Base-by-base conservation (phyloP, 2,797 vertebrate species). In the Todus mexicanus region DNA sequence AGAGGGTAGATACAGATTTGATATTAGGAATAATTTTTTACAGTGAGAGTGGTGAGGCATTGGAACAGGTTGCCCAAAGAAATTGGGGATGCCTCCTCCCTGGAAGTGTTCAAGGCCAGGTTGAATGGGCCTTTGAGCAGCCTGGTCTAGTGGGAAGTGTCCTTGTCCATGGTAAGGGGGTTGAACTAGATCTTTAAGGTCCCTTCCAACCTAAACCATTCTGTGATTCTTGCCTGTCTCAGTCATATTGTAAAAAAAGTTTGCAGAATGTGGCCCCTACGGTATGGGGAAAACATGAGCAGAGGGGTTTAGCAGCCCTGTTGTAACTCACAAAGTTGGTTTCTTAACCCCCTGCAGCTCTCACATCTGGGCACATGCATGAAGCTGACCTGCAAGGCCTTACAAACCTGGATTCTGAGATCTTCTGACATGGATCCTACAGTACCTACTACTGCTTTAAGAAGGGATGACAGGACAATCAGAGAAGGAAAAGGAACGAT, bases 361-460 rank as follows among this genome's bases (percentile, higher is more conserved):
- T 38, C 13, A 5, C 57, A 43, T 26, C 40, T 1, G 2, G 42
- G n/a, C 59, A 70, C 29, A 53, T 0, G 0, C 17, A 20, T 5
- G 21, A 70, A 51, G 35, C 25, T 31, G 31, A 48, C 35, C 38
- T 51, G 47, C 60, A 57, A 54, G 50, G n/a, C 23, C 22, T 57
- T 37, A 11, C 40, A 40, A n/a, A 37, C 0, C 0, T 20, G 50
- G 68, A 45, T 15, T 23, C 19, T 50, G 54, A n/a, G 29, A 11
- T 47, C 65, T 48, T 31, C 37, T 54, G 60, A 57, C 54, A 35
- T 3, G 5, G 47, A 59, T 35, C 60, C 65, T 47, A 45, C 2
- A 4, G 60, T 19, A 73, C 17, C 68, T 40, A 33, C 31, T 26
- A 25, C 31, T 38, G 45, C 53, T 7, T 81, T 31, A 16, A 54